Evolutionary conservation across 2,888 invertebrate genomes (phyloP).

Genomic region (Enchytraeus crypticus): DNA sequence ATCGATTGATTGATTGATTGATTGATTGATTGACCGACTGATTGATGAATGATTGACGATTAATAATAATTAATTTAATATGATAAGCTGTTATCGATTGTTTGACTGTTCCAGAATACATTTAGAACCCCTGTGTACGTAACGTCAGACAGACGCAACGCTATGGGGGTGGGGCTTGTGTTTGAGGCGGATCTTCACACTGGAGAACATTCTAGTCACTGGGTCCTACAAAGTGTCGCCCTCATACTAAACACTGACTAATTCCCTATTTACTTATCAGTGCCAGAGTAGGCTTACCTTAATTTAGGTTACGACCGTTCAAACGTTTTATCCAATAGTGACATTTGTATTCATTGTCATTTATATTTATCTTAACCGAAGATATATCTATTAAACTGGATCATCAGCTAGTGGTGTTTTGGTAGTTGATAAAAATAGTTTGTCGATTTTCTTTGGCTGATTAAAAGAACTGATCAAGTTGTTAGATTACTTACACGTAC

Average conservation of each 20-base stretch:
- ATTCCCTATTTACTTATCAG: background rate
- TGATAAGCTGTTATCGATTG: no score
- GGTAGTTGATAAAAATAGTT: no score
- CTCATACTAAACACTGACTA: constrained; percentile 73
- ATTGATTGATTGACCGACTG: no score
- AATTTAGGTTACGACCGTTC: background rate
- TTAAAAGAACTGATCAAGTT: no score
- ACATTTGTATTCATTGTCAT: no score
- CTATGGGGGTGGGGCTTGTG: constrained; percentile 82
- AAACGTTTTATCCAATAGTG: background rate
- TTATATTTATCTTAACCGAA: no score
- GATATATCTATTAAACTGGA: no score
- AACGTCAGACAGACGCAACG: constrained; percentile 74
- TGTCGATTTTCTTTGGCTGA: no score
- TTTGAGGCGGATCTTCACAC: constrained; percentile 81
- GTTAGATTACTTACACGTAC: no score
- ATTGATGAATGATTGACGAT: no score
- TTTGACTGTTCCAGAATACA: constrained; percentile 62
- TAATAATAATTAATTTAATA: background rate
- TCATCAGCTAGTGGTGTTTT: no score
- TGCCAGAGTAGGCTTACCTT: background rate
- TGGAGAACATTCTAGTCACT: constrained; percentile 72
- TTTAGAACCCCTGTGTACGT: constrained; percentile 80
- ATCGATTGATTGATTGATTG: no score
- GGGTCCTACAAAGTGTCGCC: constrained; percentile 83